Evolutionary conservation across 2,113 vertebrate species (phyloP), one percentile per base, ranked within the genome.

Genomic region (Scytalopus superciliaris): DNA sequence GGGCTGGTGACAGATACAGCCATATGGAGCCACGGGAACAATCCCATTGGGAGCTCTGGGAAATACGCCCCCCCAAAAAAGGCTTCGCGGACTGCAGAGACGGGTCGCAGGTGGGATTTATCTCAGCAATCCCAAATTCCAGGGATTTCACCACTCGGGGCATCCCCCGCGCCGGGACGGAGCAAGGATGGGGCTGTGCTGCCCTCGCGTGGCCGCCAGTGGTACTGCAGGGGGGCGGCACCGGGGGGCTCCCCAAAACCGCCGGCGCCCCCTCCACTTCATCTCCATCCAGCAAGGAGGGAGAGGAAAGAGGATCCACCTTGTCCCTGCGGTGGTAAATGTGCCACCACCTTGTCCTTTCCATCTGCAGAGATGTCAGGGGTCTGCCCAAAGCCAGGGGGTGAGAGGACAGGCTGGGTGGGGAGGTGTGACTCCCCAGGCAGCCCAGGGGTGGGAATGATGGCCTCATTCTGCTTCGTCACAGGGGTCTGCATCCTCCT

Each of bases 391-490:
- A 75, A 67, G 60, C 4, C 86, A n/a, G 59, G 19, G 4, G 27
- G 44, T 17, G 44, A 30, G 69, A 30, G 69, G 22, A 14, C 60
- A 17, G 69, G 52, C 27, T 59, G 19, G 52, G 52, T 59, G 19
- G 52, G 52, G 37, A 52, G 68, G 12, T 40, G 75, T 5, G 60
- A 68, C 19, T 10, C 31, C 42, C 16, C 30, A 13, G 62, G 57
- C 44, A 67, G 68, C 7, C 3, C 59, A 10, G n/a, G 50, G 19
- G 12, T 33, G 62, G 52, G 11, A 52, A 81, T 0, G n/a, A 81
- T 0, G n/a, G 87, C 35, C n/a, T 98, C 90, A 98, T 52, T 97
- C 62, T 64, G 94, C 68, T 60, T 83, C 90, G 5, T 95, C 69
- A 0, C 89, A 96, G 31, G 83, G 63, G 28, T 63, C 89, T 2